A percentile compares a stretch with the other conserved stretches of the same genome.
Evolutionary conservation across 2,797 vertebrate species (phyloP).

Genomic region (Parambassis ranga): DNA sequence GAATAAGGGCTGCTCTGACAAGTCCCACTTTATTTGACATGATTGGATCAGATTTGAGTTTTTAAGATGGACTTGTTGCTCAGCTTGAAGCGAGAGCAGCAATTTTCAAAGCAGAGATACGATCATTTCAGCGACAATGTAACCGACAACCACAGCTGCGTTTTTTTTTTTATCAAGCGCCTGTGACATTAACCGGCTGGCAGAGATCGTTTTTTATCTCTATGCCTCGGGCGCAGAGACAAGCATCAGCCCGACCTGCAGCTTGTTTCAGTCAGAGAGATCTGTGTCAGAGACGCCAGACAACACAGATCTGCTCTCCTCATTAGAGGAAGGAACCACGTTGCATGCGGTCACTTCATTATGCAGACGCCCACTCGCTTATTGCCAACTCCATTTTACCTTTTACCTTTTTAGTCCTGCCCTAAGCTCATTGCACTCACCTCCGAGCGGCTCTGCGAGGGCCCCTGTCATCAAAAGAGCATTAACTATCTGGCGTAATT

Average conservation of each 20-base stretch:
- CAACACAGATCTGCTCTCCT: constrained; percentile 35
- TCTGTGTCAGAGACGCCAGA: constrained; percentile 50
- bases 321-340: constrained; percentile 38
- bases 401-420: constrained; percentile 26
- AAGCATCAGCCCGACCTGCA: neutral
- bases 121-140: neutral
- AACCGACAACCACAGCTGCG: neutral
- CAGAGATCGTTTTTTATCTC: neutral
- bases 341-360: constrained; percentile 60
- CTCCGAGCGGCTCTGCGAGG: constrained; percentile 22
- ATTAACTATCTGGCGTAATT: neutral
- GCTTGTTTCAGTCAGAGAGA: neutral
- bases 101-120: constrained; percentile 17
- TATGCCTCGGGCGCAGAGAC: neutral
- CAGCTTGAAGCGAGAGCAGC: neutral
- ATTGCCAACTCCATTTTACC: constrained; percentile 51
- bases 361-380: constrained; percentile 50
- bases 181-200: neutral
- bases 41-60: constrained; percentile 16
- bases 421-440: constrained; percentile 46
- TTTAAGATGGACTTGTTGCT: neutral
- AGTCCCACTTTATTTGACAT: neutral
- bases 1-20: neutral
- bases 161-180: neutral
- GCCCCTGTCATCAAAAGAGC: constrained; percentile 13